Evolutionary conservation across 1,140 invertebrate genomes (phyloP), one percentile per base, ranked within the genome.

Genomic region (Zophobas morio): DNA sequence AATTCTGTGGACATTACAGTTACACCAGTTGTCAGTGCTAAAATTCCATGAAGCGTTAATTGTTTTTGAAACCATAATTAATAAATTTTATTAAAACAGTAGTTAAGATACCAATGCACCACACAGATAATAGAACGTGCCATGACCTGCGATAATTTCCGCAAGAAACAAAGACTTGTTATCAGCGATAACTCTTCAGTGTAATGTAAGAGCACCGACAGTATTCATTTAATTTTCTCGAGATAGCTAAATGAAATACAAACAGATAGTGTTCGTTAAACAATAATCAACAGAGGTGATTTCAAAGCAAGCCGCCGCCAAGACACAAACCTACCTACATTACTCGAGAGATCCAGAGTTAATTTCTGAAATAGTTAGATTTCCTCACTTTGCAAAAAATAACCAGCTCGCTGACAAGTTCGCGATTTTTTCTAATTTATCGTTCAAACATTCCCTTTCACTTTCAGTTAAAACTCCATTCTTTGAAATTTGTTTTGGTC

Each of bases 71-170:
- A 20, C 20, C 20, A 20, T 20, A 20, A 20, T 20, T 20, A 20
- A 20, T 20, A 20, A 20, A 20, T 20, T 20, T 20, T 20, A 20
- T 20, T 20, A 20, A 20, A 20, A 20, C 20, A 20, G 20, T 20
- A 20, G 20, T 20, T 20, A 20, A 20, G 20, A 20, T 20, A 20
- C 20, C 20, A 20, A 20, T 46, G 35, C 6, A 60, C 37, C 56
- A 60, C 37, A 36, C 54, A 35, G 54, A 57, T n/a, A 57, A 33
- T 34, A 35, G 54, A 33, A 39, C 56, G 56, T 39, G n/a, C 56
- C 56, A 60, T 60, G 56, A 60, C 56, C 56, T 60, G 56, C 33
- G 56, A 60, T 60, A 60, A 60, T 60, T 57, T 34, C 54, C 33
- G 34, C 2, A 33, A 36, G 56, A 60, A 60, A 60, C 56, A 60